Evolutionary conservation across 64 coral and sea anemone genomes (phyloP).

Genomic region (Astreopora myriophthalma): DNA sequence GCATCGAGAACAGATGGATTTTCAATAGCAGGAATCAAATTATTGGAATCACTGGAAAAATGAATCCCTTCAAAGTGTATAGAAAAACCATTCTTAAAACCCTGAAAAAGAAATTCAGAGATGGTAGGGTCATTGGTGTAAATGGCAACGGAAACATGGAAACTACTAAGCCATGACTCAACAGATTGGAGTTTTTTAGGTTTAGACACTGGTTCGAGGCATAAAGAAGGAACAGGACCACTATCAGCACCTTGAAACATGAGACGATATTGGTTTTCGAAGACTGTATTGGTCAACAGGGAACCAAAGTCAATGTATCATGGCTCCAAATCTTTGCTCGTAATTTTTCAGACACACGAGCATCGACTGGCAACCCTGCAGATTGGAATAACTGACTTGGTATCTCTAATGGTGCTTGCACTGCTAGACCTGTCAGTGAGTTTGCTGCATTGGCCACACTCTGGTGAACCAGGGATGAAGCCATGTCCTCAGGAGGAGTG

Average conservation of each 20-base stretch:
- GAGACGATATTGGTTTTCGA: not conserved
- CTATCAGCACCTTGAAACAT: not conserved
- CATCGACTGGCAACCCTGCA: not conserved
- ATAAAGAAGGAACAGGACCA: not conserved
- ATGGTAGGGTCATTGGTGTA: not conserved
- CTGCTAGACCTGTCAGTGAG: not conserved
- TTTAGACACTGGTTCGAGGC: slow-evolving; percentile 26
- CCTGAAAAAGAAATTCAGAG: no score
- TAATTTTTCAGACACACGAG: not conserved
- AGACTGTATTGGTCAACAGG: not conserved
- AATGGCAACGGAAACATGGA: slow-evolving; percentile 57
- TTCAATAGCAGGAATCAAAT: no score
- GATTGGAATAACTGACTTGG: not conserved
- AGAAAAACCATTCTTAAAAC: no score
- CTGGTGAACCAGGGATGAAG: not conserved
- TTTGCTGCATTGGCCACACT: not conserved
- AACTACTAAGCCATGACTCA: slow-evolving; percentile 47
- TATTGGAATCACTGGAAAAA: no score
- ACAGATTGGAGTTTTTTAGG: slow-evolving; percentile 15
- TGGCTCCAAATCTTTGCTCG: not conserved
- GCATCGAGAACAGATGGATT: no score
- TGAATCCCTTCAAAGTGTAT: no score
- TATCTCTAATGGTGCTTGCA: not conserved
- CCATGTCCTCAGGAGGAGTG: not conserved
- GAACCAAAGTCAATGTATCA: not conserved